Evolutionary conservation across 2,113 vertebrate genomes (phyloP).

Genomic region (Eira barbara): DNA sequence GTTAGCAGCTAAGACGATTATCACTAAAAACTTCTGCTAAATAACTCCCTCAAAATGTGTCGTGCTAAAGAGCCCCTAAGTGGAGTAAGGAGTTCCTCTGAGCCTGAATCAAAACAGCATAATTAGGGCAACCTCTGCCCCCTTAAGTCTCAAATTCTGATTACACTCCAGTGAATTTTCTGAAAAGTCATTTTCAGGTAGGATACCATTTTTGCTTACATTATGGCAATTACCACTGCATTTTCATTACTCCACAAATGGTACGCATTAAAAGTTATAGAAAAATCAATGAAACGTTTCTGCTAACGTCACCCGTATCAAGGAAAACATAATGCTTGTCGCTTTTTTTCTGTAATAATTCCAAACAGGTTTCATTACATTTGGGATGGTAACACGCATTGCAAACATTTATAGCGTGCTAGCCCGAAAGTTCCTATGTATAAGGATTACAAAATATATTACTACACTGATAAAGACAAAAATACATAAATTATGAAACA

Average conservation of each 20-base stretch:
- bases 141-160: neutral
- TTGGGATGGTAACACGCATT: constrained; percentile 44
- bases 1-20: neutral
- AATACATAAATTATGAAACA: neutral
- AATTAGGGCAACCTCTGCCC: neutral
- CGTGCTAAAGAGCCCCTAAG: neutral
- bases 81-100: neutral
- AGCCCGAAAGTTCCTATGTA: constrained; percentile 41
- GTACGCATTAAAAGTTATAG: constrained; percentile 57
- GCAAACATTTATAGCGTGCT: constrained; percentile 52
- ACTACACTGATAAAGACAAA: neutral
- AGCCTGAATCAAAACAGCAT: neutral
- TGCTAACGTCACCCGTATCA: constrained; percentile 66
- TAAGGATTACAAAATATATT: constrained; percentile 10
- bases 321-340: constrained; percentile 47
- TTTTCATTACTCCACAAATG: constrained; percentile 51
- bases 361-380: constrained; percentile 64
- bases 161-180: neutral
- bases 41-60: neutral
- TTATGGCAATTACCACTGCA: neutral
- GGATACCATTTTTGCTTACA: neutral
- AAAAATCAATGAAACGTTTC: constrained; percentile 60
- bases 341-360: constrained; percentile 60
- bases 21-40: constrained; percentile 24
- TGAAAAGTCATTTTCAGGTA: constrained; percentile 15